These are phyloP conservation scores for Meiosimyza decipiens DNA, from an alignment of 2,888 invertebrate genomes.

Conservation along the genomic window DNA sequence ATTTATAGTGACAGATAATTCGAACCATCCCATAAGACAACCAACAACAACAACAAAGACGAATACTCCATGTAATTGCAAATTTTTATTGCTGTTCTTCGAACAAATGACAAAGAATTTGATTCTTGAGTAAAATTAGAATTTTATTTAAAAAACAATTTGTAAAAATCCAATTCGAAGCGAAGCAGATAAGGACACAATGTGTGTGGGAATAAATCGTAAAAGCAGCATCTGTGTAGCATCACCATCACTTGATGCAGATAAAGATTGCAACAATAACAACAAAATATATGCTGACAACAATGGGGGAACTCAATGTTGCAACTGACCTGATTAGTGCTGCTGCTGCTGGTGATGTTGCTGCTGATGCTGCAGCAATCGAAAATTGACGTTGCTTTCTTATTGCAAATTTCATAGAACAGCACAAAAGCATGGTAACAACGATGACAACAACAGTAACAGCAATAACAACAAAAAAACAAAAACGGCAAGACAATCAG, in stretches of 20 bases:
- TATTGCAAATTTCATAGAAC: conserved; percentile 1
- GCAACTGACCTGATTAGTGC: conserved; percentile 17
- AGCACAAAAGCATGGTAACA: too few species aligned
- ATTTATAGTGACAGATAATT: too few species aligned
- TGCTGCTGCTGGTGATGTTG: conserved; percentile 12
- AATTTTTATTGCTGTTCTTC: conserved; percentile 18
- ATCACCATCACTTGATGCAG: not conserved
- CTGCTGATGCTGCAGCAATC: conserved; percentile 10
- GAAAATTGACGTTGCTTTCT: conserved; percentile 16
- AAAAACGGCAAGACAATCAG: too few species aligned
- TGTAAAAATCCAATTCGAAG: not conserved
- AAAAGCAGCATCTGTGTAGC: not conserved
- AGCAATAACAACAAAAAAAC: too few species aligned
- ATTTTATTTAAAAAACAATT: not conserved
- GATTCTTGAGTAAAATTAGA: conserved; percentile 1
- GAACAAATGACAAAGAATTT: conserved; percentile 24
- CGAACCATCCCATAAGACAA: too few species aligned
- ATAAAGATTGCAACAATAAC: conserved; percentile 13
- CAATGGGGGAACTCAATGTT: conserved; percentile 17
- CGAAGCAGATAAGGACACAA: not conserved
- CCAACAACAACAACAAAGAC: not conserved
- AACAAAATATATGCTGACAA: not conserved
- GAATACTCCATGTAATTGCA: not conserved
- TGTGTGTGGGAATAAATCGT: not conserved
- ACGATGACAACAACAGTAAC: not conserved